Evolutionary conservation across 2,888 invertebrate species (phyloP), one percentile per base, ranked within the genome.

Genomic region (Tricholauxania praeusta): DNA sequence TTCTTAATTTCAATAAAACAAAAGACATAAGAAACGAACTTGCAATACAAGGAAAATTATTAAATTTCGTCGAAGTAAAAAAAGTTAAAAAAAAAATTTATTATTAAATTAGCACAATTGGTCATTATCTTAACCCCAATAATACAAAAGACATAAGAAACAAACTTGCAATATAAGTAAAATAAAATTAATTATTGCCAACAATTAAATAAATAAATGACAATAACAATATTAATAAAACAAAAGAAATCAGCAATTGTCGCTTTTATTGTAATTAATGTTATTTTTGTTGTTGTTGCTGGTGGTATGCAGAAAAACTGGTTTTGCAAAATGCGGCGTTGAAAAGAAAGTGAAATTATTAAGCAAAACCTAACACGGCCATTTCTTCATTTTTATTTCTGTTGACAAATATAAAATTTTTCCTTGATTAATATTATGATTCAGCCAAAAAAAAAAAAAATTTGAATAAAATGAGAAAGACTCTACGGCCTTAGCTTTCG

Each of bases 11-110:
- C 19, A 73, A 60, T 19, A 55, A 78, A 78, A 80, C 81, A 77
- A 81, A 82, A 78, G 81, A 82, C 81, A 81, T 80, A 79, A 75
- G 82, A 76, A 78, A 81, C 82, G 74, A 82, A 82, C 82, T 79
- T 77, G 73, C 68, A 32, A 19, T 19, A 22, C 28, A 28, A 60
- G 15, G 39, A 5, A 60, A 60, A 32, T 60, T n/a, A n/a, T n/a
- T n/a, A n/a, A n/a, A n/a, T n/a, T n/a, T n/a, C n/a, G n/a, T n/a
- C n/a, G n/a, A n/a, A n/a, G n/a, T n/a, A n/a, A n/a, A n/a, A n/a
- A n/a, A n/a, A n/a, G n/a, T n/a, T n/a, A n/a, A n/a, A n/a, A n/a
- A n/a, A n/a, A n/a, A n/a, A n/a, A n/a, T n/a, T n/a, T n/a, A n/a
- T n/a, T n/a, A n/a, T n/a, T n/a, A n/a, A n/a, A n/a, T n/a, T n/a